These are phyloP conservation scores for Menidia menidia DNA, from an alignment of 2,797 vertebrate species.

Conservation along the genomic window DNA sequence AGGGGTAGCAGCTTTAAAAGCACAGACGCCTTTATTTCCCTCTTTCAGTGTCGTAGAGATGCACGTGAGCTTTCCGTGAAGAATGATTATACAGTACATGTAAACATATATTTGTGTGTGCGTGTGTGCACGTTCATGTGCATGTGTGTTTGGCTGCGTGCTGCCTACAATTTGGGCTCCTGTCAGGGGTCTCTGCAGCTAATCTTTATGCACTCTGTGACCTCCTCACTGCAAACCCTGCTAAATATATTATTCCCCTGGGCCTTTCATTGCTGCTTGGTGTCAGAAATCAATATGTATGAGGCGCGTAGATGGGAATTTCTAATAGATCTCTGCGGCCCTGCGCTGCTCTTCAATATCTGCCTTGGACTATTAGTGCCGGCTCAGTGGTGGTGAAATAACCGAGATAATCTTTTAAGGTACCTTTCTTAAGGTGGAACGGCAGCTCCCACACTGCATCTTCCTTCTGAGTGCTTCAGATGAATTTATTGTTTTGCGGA, in stretches of 20 bases:
- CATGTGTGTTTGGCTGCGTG: constrained; percentile 26
- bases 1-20: constrained; percentile 27
- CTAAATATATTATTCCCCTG: constrained; percentile 99
- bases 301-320: constrained; percentile 99
- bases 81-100: constrained; percentile 18
- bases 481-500: constrained; percentile 53
- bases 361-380: constrained; percentile 99
- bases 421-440: constrained; percentile 98
- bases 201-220: constrained; percentile 99
- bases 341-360: constrained; percentile 99
- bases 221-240: constrained; percentile 98
- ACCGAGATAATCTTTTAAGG: constrained; percentile 99
- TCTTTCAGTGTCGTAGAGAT: constrained; percentile 17
- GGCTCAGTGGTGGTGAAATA: constrained; percentile 99
- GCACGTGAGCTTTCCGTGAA: constrained; percentile 25
- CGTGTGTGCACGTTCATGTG: constrained; percentile 15
- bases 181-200: constrained; percentile 94
- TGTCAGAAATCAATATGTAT: constrained; percentile 99
- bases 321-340: constrained; percentile 99
- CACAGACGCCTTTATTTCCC: constrained; percentile 21
- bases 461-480: constrained; percentile 37
- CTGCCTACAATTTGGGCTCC: constrained; percentile 75
- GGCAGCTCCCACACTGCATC: constrained; percentile 57
- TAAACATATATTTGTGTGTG: constrained; percentile 1
- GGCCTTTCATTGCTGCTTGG: constrained; percentile 99